A percentile compares a stretch with the other conserved stretches of the same genome.
These are phyloP conservation scores for Dolichoris vasculosae DNA, from an alignment of 1,140 invertebrate species.

Conservation along the genomic window DNA sequence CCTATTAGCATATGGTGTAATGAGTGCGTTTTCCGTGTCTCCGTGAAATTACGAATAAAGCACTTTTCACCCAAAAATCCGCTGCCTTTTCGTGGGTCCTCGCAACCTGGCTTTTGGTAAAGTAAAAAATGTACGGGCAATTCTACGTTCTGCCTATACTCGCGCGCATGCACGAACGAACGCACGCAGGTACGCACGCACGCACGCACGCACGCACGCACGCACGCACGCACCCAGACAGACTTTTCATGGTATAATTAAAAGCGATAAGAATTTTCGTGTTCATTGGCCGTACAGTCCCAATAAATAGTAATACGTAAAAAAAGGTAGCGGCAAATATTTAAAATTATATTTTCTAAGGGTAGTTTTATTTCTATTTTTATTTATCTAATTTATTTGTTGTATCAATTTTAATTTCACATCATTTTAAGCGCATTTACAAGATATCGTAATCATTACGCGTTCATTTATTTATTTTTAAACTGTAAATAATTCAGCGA, in stretches of 20 bases:
- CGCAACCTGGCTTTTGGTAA: background rate
- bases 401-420: no score
- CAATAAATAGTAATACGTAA: no score
- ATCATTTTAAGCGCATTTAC: no score
- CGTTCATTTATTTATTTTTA: no score
- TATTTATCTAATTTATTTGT: background rate
- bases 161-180: no score
- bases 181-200: slow-evolving; percentile 1
- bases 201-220: background rate
- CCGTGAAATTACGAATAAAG: background rate
- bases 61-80: slow-evolving; percentile 7
- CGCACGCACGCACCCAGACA: background rate
- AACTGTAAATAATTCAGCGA: no score
- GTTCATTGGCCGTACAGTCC: background rate
- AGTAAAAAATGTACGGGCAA: background rate
- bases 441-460: no score
- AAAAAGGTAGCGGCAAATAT: background rate
- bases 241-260: slow-evolving; percentile 40
- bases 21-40: background rate
- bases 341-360: background rate
- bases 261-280: slow-evolving; percentile 16
- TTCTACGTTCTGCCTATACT: background rate
- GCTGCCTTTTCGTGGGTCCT: background rate
- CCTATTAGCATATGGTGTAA: slow-evolving; percentile 50
- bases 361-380: background rate